Base-by-base conservation (phyloP, 2,113 vertebrate genomes). In the Symphodus melops region DNA sequence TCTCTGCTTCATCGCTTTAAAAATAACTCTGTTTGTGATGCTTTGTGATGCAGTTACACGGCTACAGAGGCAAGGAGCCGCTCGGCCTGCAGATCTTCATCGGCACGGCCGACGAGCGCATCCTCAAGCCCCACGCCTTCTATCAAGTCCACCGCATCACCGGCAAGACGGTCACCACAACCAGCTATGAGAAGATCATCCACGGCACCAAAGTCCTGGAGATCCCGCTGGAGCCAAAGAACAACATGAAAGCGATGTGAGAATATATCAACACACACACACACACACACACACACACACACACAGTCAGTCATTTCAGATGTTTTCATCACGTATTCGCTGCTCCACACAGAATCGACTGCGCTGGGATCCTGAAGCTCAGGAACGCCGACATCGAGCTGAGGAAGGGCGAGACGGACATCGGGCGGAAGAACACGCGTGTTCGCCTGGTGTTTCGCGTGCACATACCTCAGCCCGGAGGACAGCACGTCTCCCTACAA, bases 71-170 rank as follows among this genome's bases (percentile, higher is more conserved):
- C 58, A 99, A 96, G 82, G 97, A 99, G 63, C 96, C 97, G 0
- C 94, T 99, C 53, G 96, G 95, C 2, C 95, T 99, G 55, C 98
- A 99, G 93, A 99, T 98, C 91, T 99, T 99, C 92, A 99, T 99
- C 1, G 98, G 98, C 63, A 99, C 98, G 0, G 98, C 98, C 0
- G 98, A 99, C 0, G 98, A 99, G 88, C 91, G 98, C 41, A 98
- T 99, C 91, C 96, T 99, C 1, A 98, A 99, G 76, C 98, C 98
- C 1, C 98, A 99, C 0, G 97, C 98, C 79, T 99, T 99, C 91
- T 99, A 99, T 83, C 98, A 99, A 90, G 98, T 99, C 19, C 98
- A 99, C 81, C 96, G 98, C 80, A 99, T 99, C 89, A 99, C 98
- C 0, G 98, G 98, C 10, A 99, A 99, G 66, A 99, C 98, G 0